Evolutionary conservation across 2,888 invertebrate genomes (phyloP), one percentile per base, ranked within the genome.

Genomic region (Ectropis crepuscularia): DNA sequence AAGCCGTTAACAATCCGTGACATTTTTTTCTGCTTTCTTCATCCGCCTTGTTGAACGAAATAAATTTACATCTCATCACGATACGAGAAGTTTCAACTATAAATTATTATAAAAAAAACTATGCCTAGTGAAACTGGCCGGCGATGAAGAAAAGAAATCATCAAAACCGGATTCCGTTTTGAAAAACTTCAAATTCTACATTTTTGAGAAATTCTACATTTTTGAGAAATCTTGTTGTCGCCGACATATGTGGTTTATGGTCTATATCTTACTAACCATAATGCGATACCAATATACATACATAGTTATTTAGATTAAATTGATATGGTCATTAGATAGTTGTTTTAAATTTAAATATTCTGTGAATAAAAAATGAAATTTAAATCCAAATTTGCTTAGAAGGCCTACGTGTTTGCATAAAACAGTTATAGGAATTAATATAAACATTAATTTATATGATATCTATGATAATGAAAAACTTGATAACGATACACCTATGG

Each of bases 1-100:
- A 73, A 70, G 48, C 69, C 74, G 77, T 77, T 78, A 75, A 76
- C 76, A 74, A 74, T 71, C 67, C 65, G 64, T 63, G 62, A 61
- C 59, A 68, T 66, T 68, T 57, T 59, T 73, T 70, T 69, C 63
- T 58, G 54, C 65, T 72, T 72, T 64, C 63, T 62, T 71, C 68
- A 70, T 69, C 58, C 65, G 48, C 55, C 55, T 60, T 61, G 62
- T 65, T 45, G 54, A 59, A 68, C 53, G 47, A 59, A 62, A 63
- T 59, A 67, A 57, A 74, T 76, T 74, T 68, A 68, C 68, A 75
- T 77, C 48, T 62, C 57, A 65, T 57, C 50, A 55, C n/a, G 45
- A 43, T 51, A 59, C 53, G 10, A 46, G 9, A 51, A 43, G 43
- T 58, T 67, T 47, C 47, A 51, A 55, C 46, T 50, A 43, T 38